phyloP scores from a whole-genome alignment of 2,888 invertebrate species.

The Macrophya annulata region DNA sequence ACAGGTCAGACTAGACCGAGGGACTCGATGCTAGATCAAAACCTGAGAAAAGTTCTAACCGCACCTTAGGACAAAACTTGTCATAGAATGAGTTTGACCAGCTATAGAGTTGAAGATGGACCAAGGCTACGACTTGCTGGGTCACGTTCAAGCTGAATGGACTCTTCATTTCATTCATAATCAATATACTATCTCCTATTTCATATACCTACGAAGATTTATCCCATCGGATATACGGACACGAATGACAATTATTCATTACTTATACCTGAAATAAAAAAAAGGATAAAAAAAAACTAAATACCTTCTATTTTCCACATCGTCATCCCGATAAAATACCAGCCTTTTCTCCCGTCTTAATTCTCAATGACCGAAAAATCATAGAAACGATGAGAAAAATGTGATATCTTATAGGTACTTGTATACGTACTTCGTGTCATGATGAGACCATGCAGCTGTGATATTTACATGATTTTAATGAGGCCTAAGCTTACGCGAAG shows the following conservation, averaged over 20 bases:
- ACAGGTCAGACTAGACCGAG: neutral
- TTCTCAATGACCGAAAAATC: neutral
- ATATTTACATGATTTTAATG: slow-evolving; percentile 51
- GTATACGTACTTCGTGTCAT: neutral
- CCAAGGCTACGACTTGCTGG: slow-evolving; percentile 68
- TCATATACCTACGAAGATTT: neutral
- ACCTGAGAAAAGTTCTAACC: neutral
- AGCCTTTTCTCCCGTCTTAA: neutral
- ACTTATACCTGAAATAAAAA: neutral
- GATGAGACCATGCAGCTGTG: slow-evolving; percentile 21
- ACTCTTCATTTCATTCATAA: slow-evolving; percentile 71
- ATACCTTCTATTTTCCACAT: slow-evolving; percentile 5
- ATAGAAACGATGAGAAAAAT: neutral
- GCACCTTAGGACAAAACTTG: slow-evolving; percentile 40
- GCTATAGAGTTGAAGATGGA: slow-evolving; percentile 64
- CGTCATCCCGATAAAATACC: slow-evolving; percentile 36
- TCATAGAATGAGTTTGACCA: slow-evolving; percentile 54
- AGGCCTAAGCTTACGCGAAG: neutral
- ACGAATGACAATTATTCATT: slow-evolving; percentile 20
- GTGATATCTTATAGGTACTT: neutral
- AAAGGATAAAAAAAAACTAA: neutral
- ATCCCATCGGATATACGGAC: neutral
- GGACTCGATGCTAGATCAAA: neutral
- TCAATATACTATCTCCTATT: slow-evolving; percentile 63
- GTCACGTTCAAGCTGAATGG: slow-evolving; percentile 74